Evolutionary conservation across 2,888 invertebrate genomes (phyloP), one percentile per base, ranked within the genome.

Genomic region (Ormyrus pomaceus): DNA sequence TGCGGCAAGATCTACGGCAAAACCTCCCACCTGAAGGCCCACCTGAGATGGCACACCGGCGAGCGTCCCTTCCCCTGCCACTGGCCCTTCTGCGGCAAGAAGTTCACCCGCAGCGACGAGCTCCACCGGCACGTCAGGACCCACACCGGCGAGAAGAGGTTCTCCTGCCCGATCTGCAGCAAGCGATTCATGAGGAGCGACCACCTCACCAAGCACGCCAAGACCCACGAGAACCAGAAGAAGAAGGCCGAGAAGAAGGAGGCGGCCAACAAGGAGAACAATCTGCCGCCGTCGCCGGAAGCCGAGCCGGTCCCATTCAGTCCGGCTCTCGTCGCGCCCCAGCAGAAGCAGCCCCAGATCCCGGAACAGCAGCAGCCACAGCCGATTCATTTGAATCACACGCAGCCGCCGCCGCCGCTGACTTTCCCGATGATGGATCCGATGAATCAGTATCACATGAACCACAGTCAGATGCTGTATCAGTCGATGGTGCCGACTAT

Each of bases 181-280:
- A 98, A 98, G 89, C 93, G 96, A 69, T 98, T 98, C 91, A 97
- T 97, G 94, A 92, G 98, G 34, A 97, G 97, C 82, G 98, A 98
- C 89, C 98, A 98, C 89, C 92, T 98, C n/a, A 95, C 95, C 81
- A 98, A 98, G 90, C 98, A 98, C 90, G 94, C 95, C 83, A 97
- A 97, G 89, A 98, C 97, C 0, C 98, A 98, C 86, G 94, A 94
- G 50, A 95, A 94, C 83, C 92, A 93, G 34, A 93, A 92, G 75
- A 93, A 58, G 10, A 62, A 56, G 4, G 59, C 48, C 34, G 13
- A 55, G 3, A 73, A 79, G 64, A 73, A 64, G 53, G 69, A 79
- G n/a, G 45, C 58, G 2, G 53, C 64, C 19, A 62, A 65, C 61
- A 70, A 72, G 53, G 78, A 78, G 46, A 78, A 73, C 71, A 59